Conservation (phyloP, 2,888 invertebrate genomes). For the Cephus spinipes region DNA sequence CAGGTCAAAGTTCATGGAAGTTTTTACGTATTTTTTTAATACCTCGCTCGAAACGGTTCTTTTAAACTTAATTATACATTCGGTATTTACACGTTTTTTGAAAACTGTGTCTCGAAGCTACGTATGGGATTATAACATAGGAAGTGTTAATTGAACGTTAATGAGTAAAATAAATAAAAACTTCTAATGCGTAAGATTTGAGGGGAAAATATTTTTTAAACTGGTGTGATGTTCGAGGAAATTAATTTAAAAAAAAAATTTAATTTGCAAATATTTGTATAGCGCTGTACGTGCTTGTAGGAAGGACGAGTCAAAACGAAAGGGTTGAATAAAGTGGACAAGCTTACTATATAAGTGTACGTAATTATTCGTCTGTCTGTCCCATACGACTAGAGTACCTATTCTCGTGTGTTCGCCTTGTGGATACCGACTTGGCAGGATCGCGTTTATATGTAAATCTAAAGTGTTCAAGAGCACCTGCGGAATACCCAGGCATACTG, state of each 20-base stretch:
- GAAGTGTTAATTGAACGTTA: neutral
- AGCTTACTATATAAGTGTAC: neutral
- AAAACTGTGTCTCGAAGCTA: neutral
- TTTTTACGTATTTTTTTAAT: neutral
- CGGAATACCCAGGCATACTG: neutral
- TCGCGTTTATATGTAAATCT: conserved; percentile 19
- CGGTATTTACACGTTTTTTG: neutral
- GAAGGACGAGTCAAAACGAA: neutral
- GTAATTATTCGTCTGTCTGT: neutral
- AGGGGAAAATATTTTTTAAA: neutral
- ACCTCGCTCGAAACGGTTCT: neutral
- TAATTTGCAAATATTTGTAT: neutral
- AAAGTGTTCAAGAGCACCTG: conserved; percentile 14
- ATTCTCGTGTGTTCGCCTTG: neutral
- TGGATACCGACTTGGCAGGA: conserved; percentile 4
- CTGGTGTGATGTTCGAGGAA: neutral
- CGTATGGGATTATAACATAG: neutral
- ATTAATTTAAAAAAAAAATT: neutral
- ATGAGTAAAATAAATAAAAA: neutral
- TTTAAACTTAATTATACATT: neutral
- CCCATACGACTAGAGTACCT: neutral
- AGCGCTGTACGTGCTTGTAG: neutral
- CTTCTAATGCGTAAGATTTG: neutral
- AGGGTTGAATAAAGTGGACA: neutral
- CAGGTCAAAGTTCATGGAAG: neutral